Percentiles rank a stretch among this genome's conserved stretches.
These are phyloP conservation scores for Speoplatyrhinus poulsoni DNA, from an alignment of 2,113 vertebrate genomes.

Conservation along the genomic window DNA sequence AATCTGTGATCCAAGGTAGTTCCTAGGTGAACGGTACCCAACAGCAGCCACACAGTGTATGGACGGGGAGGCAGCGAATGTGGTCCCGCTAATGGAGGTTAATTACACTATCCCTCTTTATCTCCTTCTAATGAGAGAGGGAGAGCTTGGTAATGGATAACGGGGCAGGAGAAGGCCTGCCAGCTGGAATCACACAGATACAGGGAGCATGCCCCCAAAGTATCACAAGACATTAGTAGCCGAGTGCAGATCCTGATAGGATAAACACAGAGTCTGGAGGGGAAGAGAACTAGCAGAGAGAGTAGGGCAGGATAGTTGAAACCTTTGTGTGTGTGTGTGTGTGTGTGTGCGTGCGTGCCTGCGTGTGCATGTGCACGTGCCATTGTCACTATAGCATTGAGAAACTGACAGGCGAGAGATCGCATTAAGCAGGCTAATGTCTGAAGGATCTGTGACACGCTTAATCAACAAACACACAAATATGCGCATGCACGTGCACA, in stretches of 20 bases:
- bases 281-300: conserved; percentile 7
- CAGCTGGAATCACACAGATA: conserved; percentile 53
- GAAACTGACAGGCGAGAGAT: conserved; percentile 21
- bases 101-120: conserved; percentile 69
- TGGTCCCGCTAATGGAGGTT: conserved; percentile 81
- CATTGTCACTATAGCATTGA: conserved; percentile 10
- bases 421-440: conserved; percentile 18
- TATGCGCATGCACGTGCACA: background rate
- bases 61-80: conserved; percentile 47
- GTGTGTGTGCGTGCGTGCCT: conserved; percentile 9
- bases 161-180: conserved; percentile 68
- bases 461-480: conserved; percentile 15
- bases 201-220: conserved; percentile 64
- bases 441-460: conserved; percentile 3
- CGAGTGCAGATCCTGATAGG: conserved; percentile 51
- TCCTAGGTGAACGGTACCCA: no score
- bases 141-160: conserved; percentile 60
- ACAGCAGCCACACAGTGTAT: conserved; percentile 15
- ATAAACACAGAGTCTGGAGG: conserved; percentile 39
- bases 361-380: conserved; percentile 6
- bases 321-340: conserved; percentile 3
- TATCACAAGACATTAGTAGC: conserved; percentile 71
- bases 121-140: conserved; percentile 49
- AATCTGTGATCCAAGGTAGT: no score
- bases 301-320: background rate